Evolutionary conservation across 2,888 invertebrate genomes (phyloP).

Genomic region (Leucophenga montana): DNA sequence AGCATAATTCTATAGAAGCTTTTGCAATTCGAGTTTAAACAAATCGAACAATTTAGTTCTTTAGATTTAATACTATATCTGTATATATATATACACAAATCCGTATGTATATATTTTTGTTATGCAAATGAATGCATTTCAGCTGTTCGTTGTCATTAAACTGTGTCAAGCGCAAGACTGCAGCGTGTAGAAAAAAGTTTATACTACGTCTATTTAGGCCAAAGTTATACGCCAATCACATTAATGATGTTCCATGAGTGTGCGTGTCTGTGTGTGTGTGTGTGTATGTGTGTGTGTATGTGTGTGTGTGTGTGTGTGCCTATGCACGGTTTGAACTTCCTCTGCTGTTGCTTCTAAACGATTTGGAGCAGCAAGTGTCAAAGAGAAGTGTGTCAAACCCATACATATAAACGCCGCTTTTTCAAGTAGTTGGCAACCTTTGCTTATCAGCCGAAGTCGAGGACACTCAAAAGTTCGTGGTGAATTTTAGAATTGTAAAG

Average conservation of each 20-base stretch:
- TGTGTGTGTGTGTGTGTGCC: no score
- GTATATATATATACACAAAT: no score
- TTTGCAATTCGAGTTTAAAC: no score
- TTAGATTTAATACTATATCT: no score
- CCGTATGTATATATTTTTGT: no score
- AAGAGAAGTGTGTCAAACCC: conserved; percentile 45
- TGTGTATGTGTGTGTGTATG: no score
- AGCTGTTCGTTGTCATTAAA: conserved; percentile 8
- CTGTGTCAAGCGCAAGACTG: conserved; percentile 40
- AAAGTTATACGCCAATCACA: conserved; percentile 24
- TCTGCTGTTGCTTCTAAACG: conserved; percentile 14
- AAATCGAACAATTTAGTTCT: no score
- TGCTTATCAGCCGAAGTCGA: conserved; percentile 29
- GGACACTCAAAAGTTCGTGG: neutral
- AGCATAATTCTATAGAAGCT: neutral
- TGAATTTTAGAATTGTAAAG: neutral
- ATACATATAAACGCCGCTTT: conserved; percentile 1
- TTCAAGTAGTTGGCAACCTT: conserved; percentile 17
- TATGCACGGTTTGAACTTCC: neutral
- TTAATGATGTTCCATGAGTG: neutral
- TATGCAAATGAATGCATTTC: neutral
- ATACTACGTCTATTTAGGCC: conserved; percentile 11
- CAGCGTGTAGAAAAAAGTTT: conserved; percentile 1
- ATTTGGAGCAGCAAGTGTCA: conserved; percentile 52
- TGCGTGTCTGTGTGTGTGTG: no score